Conservation (phyloP, 2,113 vertebrate genomes). For the Geococcyx californianus region DNA sequence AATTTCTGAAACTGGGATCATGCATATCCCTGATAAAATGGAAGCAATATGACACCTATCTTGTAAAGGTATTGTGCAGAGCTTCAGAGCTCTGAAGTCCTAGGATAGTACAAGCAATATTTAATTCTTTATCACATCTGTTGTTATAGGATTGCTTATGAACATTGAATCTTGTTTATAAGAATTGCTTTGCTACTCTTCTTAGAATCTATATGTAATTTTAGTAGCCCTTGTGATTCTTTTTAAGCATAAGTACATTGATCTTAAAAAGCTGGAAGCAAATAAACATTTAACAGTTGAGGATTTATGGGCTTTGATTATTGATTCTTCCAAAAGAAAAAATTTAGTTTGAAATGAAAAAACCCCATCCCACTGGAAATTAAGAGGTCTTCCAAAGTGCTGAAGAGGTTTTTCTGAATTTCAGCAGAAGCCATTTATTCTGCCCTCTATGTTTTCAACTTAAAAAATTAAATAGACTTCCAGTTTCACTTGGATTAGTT, state of each 20-base stretch:
- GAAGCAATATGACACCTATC: neutral
- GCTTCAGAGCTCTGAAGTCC: neutral
- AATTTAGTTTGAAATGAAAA: neutral
- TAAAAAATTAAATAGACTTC: neutral
- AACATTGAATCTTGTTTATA: neutral
- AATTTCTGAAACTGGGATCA: neutral
- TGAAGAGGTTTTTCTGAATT: neutral
- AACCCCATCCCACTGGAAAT: neutral
- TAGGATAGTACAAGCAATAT: neutral
- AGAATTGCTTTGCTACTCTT: neutral
- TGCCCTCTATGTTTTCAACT: neutral
- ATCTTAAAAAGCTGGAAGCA: neutral
- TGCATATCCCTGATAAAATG: neutral
- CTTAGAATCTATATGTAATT: neutral
- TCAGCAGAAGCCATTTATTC: neutral
- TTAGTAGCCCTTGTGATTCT: neutral
- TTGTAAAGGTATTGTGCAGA: neutral
- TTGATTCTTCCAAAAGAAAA: neutral
- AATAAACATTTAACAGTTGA: neutral
- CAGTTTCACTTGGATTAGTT: neutral
- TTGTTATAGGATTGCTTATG: neutral
- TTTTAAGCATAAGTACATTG: neutral
- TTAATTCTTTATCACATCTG: neutral
- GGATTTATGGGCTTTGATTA: neutral
- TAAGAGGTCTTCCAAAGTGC: neutral